phyloP scores from a whole-genome alignment of 2,888 invertebrate species.

The Catocala fraxini region DNA sequence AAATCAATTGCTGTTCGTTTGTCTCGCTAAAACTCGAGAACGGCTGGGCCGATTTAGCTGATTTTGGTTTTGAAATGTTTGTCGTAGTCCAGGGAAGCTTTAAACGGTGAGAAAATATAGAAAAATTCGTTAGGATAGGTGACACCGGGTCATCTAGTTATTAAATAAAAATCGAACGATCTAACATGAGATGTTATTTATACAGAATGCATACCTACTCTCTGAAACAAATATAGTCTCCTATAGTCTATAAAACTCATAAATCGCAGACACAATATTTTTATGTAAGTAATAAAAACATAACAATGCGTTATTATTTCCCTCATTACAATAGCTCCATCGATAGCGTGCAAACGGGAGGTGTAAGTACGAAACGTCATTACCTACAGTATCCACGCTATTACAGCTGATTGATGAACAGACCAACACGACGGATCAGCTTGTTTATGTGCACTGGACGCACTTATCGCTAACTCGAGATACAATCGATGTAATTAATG shows the following conservation, averaged over 20 bases:
- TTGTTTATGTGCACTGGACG: constrained; percentile 51
- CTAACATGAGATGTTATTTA: too few species aligned
- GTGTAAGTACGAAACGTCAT: constrained; percentile 42
- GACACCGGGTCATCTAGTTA: too few species aligned
- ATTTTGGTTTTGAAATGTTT: too few species aligned
- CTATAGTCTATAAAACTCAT: neutral
- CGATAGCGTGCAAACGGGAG: constrained; percentile 36
- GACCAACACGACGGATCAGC: constrained; percentile 43
- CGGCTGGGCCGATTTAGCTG: too few species aligned
- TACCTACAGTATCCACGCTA: constrained; percentile 46
- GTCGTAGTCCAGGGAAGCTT: too few species aligned
- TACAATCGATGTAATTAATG: constrained; percentile 48
- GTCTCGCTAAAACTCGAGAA: too few species aligned
- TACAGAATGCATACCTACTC: too few species aligned
- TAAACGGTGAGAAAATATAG: too few species aligned
- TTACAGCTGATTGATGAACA: constrained; percentile 63
- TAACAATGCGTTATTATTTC: constrained; percentile 17
- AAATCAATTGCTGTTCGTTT: too few species aligned
- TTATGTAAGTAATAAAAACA: neutral
- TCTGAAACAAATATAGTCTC: too few species aligned
- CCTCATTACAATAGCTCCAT: constrained; percentile 35
- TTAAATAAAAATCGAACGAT: too few species aligned
- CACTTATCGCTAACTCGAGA: constrained; percentile 47
- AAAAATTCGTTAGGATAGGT: too few species aligned
- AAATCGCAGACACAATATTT: neutral